These are phyloP conservation scores for Ispidina picta DNA, from an alignment of 2,797 vertebrate species.

Conservation along the genomic window DNA sequence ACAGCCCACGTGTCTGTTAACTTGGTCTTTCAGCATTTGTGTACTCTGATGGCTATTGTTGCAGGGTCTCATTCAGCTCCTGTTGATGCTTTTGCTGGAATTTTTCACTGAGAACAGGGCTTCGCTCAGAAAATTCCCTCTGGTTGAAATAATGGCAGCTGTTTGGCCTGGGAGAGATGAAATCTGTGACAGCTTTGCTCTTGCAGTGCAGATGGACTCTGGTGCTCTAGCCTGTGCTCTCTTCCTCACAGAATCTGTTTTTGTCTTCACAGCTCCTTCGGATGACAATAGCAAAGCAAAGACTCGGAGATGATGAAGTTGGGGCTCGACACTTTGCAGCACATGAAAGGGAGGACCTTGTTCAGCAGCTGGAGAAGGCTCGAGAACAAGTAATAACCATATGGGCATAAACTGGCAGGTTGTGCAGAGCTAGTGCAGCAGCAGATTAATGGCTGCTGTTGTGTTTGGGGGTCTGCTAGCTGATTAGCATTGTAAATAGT, in stretches of 20 bases:
- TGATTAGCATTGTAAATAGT: not conserved
- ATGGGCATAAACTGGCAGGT: not conserved
- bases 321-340: conserved; percentile 92
- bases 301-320: conserved; percentile 94
- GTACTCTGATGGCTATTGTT: not conserved
- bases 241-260: not conserved
- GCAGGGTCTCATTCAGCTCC: not conserved
- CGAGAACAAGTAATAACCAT: conserved; percentile 85
- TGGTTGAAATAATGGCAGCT: conserved; percentile 10
- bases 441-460: not conserved
- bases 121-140: not conserved
- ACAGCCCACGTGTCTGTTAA: not conserved
- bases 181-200: not conserved
- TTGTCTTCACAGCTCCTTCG: conserved; percentile 85
- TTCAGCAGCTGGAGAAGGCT: conserved; percentile 90
- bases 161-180: not conserved
- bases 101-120: not conserved
- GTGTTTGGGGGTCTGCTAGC: not conserved
- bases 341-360: conserved; percentile 94
- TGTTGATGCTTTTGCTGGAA: not conserved
- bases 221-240: not conserved
- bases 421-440: not conserved
- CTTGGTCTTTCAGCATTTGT: not conserved
- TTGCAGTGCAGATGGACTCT: not conserved
- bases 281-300: conserved; percentile 97